These are phyloP conservation scores for Blennius ocellaris DNA, from an alignment of 2,113 vertebrate genomes.

Conservation along the genomic window DNA sequence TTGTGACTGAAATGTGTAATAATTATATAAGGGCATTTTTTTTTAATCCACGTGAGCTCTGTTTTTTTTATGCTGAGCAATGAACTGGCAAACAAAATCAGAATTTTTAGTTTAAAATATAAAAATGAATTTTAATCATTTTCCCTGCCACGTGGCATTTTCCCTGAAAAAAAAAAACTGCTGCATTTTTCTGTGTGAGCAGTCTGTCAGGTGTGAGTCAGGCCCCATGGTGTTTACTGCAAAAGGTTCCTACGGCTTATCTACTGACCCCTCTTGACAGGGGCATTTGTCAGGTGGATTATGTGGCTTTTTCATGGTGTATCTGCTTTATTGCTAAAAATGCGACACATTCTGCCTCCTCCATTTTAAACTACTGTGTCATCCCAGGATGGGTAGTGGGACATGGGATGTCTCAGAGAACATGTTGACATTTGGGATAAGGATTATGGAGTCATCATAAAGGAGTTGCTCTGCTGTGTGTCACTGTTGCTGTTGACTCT, in stretches of 20 bases:
- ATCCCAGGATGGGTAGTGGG: constrained; percentile 44
- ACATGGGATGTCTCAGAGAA: constrained; percentile 56
- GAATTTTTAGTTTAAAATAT: constrained; percentile 18
- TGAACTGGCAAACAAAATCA: constrained; percentile 8
- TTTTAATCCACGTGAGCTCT: background rate
- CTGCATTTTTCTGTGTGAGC: constrained; percentile 4
- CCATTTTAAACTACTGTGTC: constrained; percentile 51
- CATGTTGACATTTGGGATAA: constrained; percentile 81
- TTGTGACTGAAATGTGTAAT: background rate
- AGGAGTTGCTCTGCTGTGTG: constrained; percentile 65
- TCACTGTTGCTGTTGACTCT: constrained; percentile 73
- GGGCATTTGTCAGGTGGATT: constrained; percentile 72
- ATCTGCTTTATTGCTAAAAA: constrained; percentile 65
- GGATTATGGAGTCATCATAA: constrained; percentile 76
- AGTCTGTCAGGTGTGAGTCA: constrained; percentile 35
- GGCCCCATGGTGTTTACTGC: constrained; percentile 63
- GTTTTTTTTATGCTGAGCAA: background rate
- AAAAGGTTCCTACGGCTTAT: constrained; percentile 49
- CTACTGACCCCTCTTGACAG: constrained; percentile 67
- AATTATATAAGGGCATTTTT: background rate
- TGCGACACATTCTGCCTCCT: constrained; percentile 33
- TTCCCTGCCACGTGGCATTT: no score
- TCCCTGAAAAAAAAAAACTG: background rate
- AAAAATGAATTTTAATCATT: background rate
- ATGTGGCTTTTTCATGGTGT: constrained; percentile 50